A percentile compares a stretch with the other conserved stretches of the same genome.
Conservation (phyloP, 2,113 vertebrate species). For the Neotragus moschatus region DNA sequence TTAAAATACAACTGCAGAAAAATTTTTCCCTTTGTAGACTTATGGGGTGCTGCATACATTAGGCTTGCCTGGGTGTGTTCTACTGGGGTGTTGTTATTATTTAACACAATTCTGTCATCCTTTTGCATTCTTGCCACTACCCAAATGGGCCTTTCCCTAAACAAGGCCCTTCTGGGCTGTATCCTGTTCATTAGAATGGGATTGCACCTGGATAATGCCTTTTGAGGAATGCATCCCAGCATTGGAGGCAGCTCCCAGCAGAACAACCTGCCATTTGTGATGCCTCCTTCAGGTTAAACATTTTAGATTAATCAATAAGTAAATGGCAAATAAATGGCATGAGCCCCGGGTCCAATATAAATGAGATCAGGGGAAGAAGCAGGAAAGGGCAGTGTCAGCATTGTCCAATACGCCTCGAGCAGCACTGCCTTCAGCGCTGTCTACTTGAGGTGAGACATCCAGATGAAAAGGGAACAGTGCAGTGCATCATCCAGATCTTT, state of each 20-base stretch:
- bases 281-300: conserved; percentile 54
- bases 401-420: neutral
- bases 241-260: conserved; percentile 41
- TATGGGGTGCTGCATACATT: neutral
- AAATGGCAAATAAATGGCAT: conserved; percentile 60
- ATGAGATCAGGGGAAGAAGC: conserved; percentile 38
- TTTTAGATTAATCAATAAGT: conserved; percentile 70
- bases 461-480: neutral
- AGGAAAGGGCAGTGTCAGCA: conserved; percentile 50
- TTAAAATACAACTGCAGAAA: neutral
- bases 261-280: conserved; percentile 59
- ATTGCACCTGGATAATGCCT: conserved; percentile 39
- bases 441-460: neutral
- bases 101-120: neutral
- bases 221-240: conserved; percentile 24
- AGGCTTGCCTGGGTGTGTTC: neutral
- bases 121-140: neutral
- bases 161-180: neutral
- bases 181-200: neutral
- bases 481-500: neutral
- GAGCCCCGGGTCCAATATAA: conserved; percentile 57
- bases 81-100: neutral
- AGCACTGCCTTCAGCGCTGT: neutral
- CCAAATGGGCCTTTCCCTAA: neutral
- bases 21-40: neutral